A percentile compares a stretch with the other conserved stretches of the same genome.
These are phyloP conservation scores for Channa striata DNA, from an alignment of 2,797 vertebrate species.

Conservation along the genomic window DNA sequence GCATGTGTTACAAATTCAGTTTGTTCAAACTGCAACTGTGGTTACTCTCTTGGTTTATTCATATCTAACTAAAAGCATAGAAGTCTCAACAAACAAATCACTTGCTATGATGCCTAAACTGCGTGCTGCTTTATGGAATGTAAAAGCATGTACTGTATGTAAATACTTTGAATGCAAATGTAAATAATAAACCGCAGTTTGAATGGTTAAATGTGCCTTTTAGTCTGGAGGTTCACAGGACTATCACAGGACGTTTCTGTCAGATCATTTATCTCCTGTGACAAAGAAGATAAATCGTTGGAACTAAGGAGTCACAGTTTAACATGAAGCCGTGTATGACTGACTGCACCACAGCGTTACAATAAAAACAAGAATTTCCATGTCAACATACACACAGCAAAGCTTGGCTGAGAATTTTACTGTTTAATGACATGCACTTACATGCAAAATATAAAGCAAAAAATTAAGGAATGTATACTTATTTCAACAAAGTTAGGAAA, in stretches of 20 bases:
- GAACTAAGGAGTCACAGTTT: background rate
- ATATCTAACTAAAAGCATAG: constrained; percentile 19
- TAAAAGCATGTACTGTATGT: constrained; percentile 77
- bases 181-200: constrained; percentile 72
- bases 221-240: background rate
- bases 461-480: constrained; percentile 87
- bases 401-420: constrained; percentile 76
- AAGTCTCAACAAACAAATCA: constrained; percentile 19
- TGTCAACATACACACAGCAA: constrained; percentile 10
- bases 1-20: background rate
- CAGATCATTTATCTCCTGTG: background rate
- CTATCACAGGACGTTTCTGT: too few species aligned
- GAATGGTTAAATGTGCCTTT: constrained; percentile 36
- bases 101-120: constrained; percentile 36
- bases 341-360: background rate
- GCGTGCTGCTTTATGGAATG: constrained; percentile 56
- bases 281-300: too few species aligned
- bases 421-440: constrained; percentile 93
- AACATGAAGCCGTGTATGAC: background rate
- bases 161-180: constrained; percentile 72
- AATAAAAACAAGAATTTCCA: background rate
- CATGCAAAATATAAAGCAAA: constrained; percentile 90
- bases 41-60: background rate
- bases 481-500: constrained; percentile 81
- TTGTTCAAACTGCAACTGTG: background rate